Percentiles rank a stretch among this genome's conserved stretches.
These are phyloP conservation scores for Bathynomus jamesi DNA, from an alignment of 1,140 invertebrate genomes.

Conservation along the genomic window DNA sequence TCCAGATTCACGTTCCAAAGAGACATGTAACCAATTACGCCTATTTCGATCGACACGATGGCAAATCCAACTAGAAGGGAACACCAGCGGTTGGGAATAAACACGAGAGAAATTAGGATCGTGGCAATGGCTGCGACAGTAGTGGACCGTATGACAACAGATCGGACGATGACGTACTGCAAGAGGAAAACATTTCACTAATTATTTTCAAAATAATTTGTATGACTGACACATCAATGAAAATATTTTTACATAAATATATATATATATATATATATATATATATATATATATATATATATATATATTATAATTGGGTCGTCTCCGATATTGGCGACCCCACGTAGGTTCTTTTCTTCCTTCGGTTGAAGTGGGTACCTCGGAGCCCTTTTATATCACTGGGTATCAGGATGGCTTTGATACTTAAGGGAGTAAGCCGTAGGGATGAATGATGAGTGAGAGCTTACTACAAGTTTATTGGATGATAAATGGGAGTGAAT, in stretches of 20 bases:
- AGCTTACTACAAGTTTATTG: too few relatives aligned
- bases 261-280: background rate
- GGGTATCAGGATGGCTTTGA: too few relatives aligned
- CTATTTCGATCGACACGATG: constrained; percentile 88
- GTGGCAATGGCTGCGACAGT: background rate
- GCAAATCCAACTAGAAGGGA: constrained; percentile 90
- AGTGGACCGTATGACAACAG: background rate
- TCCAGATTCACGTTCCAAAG: constrained; percentile 91
- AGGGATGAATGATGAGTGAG: too few relatives aligned
- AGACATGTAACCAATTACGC: constrained; percentile 94
- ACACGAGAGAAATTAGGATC: constrained; percentile 65
- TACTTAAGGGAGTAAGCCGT: too few relatives aligned
- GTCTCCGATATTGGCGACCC: too few relatives aligned
- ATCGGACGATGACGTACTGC: background rate
- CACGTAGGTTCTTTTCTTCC: too few relatives aligned
- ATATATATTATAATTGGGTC: too few relatives aligned
- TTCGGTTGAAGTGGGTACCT: too few relatives aligned
- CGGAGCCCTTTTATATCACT: too few relatives aligned
- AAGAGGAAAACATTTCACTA: background rate
- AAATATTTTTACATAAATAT: too few relatives aligned
- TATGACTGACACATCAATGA: background rate
- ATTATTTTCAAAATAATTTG: background rate
- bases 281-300: background rate
- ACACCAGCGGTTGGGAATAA: constrained; percentile 88
- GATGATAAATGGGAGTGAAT: too few relatives aligned